phyloP scores from a whole-genome alignment of 2,888 invertebrate species.

The Phalera bucephala region DNA sequence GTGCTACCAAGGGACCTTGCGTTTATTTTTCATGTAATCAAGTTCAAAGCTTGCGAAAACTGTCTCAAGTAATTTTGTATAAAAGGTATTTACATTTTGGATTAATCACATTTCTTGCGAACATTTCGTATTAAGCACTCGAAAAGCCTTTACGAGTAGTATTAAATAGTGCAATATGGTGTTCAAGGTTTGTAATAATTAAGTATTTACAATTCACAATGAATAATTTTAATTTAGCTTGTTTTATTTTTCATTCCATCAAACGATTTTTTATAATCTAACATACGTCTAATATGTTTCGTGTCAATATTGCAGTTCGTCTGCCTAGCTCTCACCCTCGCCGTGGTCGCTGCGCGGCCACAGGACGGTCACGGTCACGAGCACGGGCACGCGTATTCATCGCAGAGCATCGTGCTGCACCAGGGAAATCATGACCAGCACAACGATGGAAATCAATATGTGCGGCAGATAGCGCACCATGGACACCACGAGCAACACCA shows the following conservation, averaged over 20 bases:
- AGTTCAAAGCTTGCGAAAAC: slow-evolving; percentile 39
- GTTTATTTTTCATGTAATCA: slow-evolving; percentile 16
- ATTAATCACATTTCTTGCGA: slow-evolving; percentile 6
- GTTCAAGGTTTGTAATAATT: slow-evolving; percentile 16
- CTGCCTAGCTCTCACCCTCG: not conserved
- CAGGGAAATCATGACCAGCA: slow-evolving; percentile 28
- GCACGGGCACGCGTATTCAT: slow-evolving; percentile 44
- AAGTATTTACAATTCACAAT: not conserved
- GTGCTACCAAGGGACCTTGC: slow-evolving; percentile 1
- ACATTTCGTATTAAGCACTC: slow-evolving; percentile 1
- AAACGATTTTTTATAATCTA: too few species aligned
- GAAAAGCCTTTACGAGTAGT: too few species aligned
- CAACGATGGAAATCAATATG: slow-evolving; percentile 7
- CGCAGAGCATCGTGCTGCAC: slow-evolving; percentile 48
- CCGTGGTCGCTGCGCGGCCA: not conserved
- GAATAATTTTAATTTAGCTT: not conserved
- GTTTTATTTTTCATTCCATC: too few species aligned
- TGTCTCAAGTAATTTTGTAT: slow-evolving; percentile 23
- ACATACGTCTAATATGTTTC: too few species aligned
- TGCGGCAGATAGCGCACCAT: slow-evolving; percentile 11
- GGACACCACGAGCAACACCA: slow-evolving; percentile 8
- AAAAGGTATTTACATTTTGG: slow-evolving; percentile 12
- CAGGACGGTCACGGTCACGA: slow-evolving; percentile 31
- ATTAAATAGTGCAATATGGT: slow-evolving; percentile 5
- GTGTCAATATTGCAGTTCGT: not conserved